These are phyloP conservation scores for Xyliphius kryptos DNA, from an alignment of 2,113 vertebrate species.

Conservation along the genomic window DNA sequence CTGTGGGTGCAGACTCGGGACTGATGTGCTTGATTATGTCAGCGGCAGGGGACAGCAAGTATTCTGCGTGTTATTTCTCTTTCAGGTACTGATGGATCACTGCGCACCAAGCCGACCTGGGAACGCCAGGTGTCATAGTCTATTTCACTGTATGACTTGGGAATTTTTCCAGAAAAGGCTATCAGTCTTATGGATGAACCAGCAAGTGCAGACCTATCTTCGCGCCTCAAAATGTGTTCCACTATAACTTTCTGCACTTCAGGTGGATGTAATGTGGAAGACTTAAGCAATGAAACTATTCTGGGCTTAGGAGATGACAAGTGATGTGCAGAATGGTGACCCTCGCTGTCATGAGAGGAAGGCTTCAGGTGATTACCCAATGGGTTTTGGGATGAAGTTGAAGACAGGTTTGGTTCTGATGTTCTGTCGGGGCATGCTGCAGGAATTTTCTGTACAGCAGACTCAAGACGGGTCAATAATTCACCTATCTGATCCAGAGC, in stretches of 20 bases:
- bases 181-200: background rate
- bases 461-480: too few species aligned
- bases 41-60: constrained; percentile 1
- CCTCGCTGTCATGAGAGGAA: too few species aligned
- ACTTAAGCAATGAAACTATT: too few species aligned
- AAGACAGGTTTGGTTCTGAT: too few species aligned
- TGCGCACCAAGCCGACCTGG: constrained; percentile 11
- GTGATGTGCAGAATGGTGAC: too few species aligned
- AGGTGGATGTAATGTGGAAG: background rate
- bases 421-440: too few species aligned
- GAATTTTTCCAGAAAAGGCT: constrained; percentile 30
- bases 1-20: background rate
- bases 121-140: constrained; percentile 21
- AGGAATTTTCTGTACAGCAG: too few species aligned
- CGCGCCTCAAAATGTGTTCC: constrained; percentile 15
- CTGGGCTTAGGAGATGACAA: too few species aligned
- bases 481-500: too few species aligned
- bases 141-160: constrained; percentile 1
- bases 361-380: too few species aligned
- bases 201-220: background rate
- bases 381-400: too few species aligned
- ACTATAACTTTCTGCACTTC: constrained; percentile 10
- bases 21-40: background rate
- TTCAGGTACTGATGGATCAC: background rate
- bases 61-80: background rate